A percentile compares a stretch with the other conserved stretches of the same genome.
Evolutionary conservation across 2,113 vertebrate genomes (phyloP).

Genomic region (Chaetura pelagica): DNA sequence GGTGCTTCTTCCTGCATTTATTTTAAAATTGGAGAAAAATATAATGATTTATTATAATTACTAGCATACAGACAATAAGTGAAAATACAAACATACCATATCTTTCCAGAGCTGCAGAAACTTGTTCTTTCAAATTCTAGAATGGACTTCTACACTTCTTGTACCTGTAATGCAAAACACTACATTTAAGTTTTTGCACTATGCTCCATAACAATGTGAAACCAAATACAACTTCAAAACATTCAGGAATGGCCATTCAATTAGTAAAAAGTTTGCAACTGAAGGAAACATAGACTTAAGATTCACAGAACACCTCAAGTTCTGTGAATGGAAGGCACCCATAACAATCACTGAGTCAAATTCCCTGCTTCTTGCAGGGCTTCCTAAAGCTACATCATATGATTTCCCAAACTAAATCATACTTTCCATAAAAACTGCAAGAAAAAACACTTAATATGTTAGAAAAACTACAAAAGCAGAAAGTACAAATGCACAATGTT

Average conservation of each 20-base stretch:
- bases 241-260: background rate
- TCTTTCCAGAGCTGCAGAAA: slow-evolving; percentile 72
- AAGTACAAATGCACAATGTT: background rate
- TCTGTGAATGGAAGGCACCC: background rate
- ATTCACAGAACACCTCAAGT: background rate
- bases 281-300: background rate
- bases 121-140: slow-evolving; percentile 69
- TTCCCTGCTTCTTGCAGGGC: background rate
- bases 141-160: slow-evolving; percentile 65
- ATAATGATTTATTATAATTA: background rate
- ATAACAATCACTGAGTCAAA: background rate
- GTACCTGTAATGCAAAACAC: slow-evolving; percentile 78
- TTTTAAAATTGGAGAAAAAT: background rate
- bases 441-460: background rate
- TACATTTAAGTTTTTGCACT: slow-evolving; percentile 57
- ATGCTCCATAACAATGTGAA: background rate
- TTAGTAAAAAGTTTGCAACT: background rate
- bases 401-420: background rate
- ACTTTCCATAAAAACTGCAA: background rate
- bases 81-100: slow-evolving; percentile 77
- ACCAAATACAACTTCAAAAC: background rate
- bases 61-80: background rate
- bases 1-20: background rate
- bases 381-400: background rate
- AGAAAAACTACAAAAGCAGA: background rate